These are phyloP conservation scores for Tolypeutes matacus DNA, from an alignment of 2,797 vertebrate genomes.

Conservation along the genomic window DNA sequence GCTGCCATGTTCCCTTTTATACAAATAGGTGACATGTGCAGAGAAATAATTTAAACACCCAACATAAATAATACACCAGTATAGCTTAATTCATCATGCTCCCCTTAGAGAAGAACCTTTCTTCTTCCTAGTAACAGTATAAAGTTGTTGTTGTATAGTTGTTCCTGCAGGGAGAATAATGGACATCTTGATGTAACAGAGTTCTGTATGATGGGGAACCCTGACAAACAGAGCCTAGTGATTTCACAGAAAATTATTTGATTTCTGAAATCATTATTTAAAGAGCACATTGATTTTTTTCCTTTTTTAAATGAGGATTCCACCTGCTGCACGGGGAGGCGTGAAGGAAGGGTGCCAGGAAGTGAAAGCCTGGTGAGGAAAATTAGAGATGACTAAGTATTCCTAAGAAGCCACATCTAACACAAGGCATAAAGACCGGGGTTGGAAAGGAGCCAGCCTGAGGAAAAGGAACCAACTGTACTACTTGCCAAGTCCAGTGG, in stretches of 20 bases:
- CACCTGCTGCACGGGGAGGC: conserved; percentile 58
- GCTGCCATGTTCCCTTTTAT: background rate
- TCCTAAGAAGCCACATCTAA: conserved; percentile 66
- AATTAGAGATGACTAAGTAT: conserved; percentile 56
- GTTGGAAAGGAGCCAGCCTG: conserved; percentile 53
- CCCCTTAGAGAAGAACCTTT: background rate
- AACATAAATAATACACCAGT: background rate
- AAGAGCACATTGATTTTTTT: conserved; percentile 47
- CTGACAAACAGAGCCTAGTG: background rate
- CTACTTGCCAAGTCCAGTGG: conserved; percentile 68
- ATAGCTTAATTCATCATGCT: background rate
- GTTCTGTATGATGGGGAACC: background rate
- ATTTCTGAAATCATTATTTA: conserved; percentile 64
- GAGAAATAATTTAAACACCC: background rate
- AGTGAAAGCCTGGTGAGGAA: conserved; percentile 53
- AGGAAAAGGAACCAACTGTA: conserved; percentile 72
- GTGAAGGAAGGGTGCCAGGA: conserved; percentile 63
- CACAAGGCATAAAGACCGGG: conserved; percentile 15
- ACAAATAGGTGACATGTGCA: background rate
- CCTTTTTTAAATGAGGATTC: conserved; percentile 38
- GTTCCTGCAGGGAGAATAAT: conserved; percentile 11
- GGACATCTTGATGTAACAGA: conserved; percentile 33
- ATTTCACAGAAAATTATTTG: conserved; percentile 65
- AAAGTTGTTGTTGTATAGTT: conserved; percentile 46
- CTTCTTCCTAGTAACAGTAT: conserved; percentile 16